Conservation (phyloP, 2,113 vertebrate genomes). For the Colius striatus region DNA sequence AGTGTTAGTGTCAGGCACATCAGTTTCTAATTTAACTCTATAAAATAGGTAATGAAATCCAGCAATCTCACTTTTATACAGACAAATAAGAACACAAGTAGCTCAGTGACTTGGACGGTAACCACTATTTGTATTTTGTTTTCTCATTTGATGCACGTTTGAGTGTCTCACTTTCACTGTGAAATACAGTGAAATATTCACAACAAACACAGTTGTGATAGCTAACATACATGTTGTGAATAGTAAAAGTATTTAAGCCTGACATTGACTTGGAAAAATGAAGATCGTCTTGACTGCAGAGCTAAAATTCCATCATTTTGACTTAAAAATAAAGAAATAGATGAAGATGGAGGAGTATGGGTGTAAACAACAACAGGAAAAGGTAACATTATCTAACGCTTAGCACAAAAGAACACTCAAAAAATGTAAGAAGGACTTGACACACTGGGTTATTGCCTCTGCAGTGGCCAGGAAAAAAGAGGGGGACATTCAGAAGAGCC, state of each 20-base stretch:
- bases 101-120: not conserved
- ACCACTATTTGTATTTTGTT: not conserved
- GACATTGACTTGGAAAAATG: not conserved
- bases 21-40: constrained; percentile 19
- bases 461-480: not conserved
- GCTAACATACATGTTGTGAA: not conserved
- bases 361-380: not conserved
- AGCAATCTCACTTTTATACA: not conserved
- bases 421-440: not conserved
- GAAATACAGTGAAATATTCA: not conserved
- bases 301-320: not conserved
- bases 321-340: not conserved
- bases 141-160: not conserved
- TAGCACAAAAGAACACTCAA: not conserved
- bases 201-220: not conserved
- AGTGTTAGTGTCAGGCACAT: not conserved
- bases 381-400: not conserved
- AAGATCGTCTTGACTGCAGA: not conserved
- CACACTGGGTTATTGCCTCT: not conserved
- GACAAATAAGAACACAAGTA: not conserved
- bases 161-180: not conserved
- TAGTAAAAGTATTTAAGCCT: not conserved
- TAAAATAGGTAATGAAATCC: not conserved
- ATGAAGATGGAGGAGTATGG: not conserved
- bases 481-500: not conserved